phyloP scores from a whole-genome alignment of 1,140 invertebrate genomes.

The Lepidurus apus region DNA sequence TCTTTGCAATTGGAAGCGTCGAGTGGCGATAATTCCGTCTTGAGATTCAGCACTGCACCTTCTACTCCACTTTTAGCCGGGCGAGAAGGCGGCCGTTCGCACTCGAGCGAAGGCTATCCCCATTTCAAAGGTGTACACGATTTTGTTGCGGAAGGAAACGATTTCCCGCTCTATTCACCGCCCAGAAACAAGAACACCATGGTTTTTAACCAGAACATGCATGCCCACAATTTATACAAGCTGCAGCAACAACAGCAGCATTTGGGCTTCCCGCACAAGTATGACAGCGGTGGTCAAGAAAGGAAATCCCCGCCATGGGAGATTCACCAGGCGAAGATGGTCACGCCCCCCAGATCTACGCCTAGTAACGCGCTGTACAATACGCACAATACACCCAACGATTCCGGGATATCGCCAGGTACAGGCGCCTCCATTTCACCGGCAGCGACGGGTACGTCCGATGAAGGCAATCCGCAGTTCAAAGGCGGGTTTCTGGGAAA shows the following conservation, averaged over 20 bases:
- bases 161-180: neutral
- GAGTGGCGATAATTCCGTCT: neutral
- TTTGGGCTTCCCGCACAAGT: neutral
- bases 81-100: neutral
- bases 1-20: constrained; percentile 4
- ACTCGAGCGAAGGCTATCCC: neutral
- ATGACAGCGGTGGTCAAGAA: neutral
- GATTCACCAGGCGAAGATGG: neutral
- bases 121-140: neutral
- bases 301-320: constrained; percentile 27
- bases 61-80: neutral
- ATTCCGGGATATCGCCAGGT: constrained; percentile 35
- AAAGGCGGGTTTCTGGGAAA: neutral
- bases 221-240: neutral
- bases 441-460: constrained; percentile 19
- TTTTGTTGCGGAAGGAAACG: constrained; percentile 4
- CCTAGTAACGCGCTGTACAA: neutral
- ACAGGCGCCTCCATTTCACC: constrained; percentile 27
- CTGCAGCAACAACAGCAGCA: constrained; percentile 7
- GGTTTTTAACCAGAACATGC: neutral
- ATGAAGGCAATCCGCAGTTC: neutral
- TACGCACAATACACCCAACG: constrained; percentile 29
- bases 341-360: neutral
- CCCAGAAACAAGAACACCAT: neutral
- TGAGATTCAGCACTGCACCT: neutral